Evolutionary conservation across 2,113 vertebrate genomes (phyloP), one percentile per base, ranked within the genome.

Genomic region (Odocoileus hemionus): DNA sequence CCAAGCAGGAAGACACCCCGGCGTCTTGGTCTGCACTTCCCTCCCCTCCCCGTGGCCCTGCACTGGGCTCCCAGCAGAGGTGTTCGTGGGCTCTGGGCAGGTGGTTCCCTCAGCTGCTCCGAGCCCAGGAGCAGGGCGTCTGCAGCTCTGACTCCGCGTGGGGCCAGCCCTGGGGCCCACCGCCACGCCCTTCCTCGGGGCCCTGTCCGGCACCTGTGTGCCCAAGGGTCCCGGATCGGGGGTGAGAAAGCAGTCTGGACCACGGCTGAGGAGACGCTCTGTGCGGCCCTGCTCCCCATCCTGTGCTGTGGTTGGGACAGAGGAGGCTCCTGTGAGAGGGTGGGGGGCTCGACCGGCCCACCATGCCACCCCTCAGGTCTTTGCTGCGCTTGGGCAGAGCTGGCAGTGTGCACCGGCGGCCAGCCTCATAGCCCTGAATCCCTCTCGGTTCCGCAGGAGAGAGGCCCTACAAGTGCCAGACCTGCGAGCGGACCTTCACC

Each of bases 401-500:
- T 0, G 25, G 36, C 26, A 9, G 16, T n/a, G 33, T 80, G 11
- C 4, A 1, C 23, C 1, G 12, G 13, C 14, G 30, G 79, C 87
- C 60, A n/a, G 2, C 0, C 2, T 89, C 54, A 86, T 1, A 1
- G 54, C 25, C 12, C 0, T 33, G 2, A 3, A 45, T 76, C 26
- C 92, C 67, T 23, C 7, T 0, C 85, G 78, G 2, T 96, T 96
- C 12, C 96, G 9, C 96, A 99, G 99, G 99, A 47, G 99, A 99
- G 97, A 99, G 99, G 54, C 99, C 99, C 0, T 99, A 99, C 98
- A 99, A 99, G 98, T 99, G 99, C 98, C 99, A 99, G 97, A 99
- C 99, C 78, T 99, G 99, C 0, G 99, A 99, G 97, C 98, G 99
- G 89, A 99, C 99, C 96, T 99, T 99, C 99, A 99, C 99, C 79